Base-by-base conservation (phyloP, 2,888 invertebrate genomes). In the Arrhopalites spinosus region DNA sequence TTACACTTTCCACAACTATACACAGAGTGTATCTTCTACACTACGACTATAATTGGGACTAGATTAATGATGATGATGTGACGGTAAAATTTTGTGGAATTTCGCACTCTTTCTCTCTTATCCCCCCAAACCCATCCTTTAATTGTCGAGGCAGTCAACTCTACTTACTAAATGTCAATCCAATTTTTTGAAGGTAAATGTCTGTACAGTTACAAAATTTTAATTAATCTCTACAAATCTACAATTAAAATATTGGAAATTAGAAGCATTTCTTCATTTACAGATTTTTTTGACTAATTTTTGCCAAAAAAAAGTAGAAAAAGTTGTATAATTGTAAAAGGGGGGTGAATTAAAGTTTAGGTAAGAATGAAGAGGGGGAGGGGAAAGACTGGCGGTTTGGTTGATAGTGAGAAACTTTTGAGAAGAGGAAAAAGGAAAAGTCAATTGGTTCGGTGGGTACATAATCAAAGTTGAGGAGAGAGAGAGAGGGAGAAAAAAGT, bases 31-130 rank as follows among this genome's bases (percentile, higher is more conserved):
- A n/a, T n/a, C n/a, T n/a, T n/a, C n/a, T n/a, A n/a, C n/a, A n/a
- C n/a, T n/a, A n/a, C n/a, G n/a, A n/a, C n/a, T n/a, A 70, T 76
- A 76, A 76, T 77, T 77, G 77, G 69, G 36, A 70, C 45, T 70
- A 73, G 77, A 77, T 77, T 77, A 74, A 77, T 77, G 74, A 68
- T 77, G 74, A 68, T 56, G 23, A 20, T 64, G 30, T 29, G 64
- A 76, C 67, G 71, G 45, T 66, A 53, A 61, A 73, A 77, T 77
- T n/a, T 77, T 77, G 77, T 74, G 69, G 70, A 77, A 74, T 70
- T 77, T 74, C 66, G 59, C 23, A 25, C 45, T 67, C 45, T 1
- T 36, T 45, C 13, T 30, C 20, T 23, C 47, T 11, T 20, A n/a
- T 67, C 53, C 56, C 56, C 27, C 30, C 53, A 25, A 11, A 66